Conservation (phyloP, 2,888 invertebrate genomes). For the Temnothorax rugatulus region DNA sequence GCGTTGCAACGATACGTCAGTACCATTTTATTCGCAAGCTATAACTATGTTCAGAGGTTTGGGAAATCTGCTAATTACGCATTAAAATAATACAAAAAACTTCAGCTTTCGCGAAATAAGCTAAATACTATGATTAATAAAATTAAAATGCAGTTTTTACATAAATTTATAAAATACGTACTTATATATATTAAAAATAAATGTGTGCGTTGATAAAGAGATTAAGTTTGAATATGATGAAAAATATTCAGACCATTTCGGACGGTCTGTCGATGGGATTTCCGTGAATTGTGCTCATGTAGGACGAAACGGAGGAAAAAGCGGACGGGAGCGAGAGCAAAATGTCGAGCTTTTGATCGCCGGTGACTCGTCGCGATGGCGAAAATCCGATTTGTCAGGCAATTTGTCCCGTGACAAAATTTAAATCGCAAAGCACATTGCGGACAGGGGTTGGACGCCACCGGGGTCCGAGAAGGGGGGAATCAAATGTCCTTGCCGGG, state of each 20-base stretch:
- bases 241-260: conserved; percentile 59
- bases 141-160: neutral
- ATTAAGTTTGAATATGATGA: conserved; percentile 16
- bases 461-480: conserved; percentile 42
- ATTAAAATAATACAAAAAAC: neutral
- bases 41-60: neutral
- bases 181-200: neutral
- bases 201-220: conserved; percentile 4
- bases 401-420: conserved; percentile 85
- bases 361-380: conserved; percentile 64
- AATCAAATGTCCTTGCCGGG: conserved; percentile 81
- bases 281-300: conserved; percentile 58
- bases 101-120: neutral
- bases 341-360: conserved; percentile 73
- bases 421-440: conserved; percentile 85
- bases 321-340: conserved; percentile 28
- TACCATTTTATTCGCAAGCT: neutral
- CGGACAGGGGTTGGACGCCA: conserved; percentile 55
- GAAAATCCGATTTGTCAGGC: conserved; percentile 83
- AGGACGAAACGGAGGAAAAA: conserved; percentile 40
- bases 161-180: neutral
- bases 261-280: conserved; percentile 69
- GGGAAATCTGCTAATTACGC: neutral
- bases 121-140: neutral
- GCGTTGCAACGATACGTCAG: neutral